Base-by-base conservation (phyloP, 1,140 invertebrate species). In the Uloborus diversus region DNA sequence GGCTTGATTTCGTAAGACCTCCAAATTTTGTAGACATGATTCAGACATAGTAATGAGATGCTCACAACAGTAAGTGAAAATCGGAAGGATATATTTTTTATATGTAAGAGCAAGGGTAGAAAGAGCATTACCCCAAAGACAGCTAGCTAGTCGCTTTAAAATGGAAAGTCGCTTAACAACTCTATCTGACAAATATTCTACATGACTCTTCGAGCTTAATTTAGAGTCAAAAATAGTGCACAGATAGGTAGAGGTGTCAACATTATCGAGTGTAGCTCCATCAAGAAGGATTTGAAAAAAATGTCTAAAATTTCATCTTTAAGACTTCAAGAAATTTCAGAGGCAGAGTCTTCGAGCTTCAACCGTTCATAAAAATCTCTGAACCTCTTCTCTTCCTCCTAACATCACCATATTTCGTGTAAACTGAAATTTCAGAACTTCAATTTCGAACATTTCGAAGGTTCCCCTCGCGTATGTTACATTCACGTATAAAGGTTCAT, bases 191-290 rank as follows among this genome's bases (percentile, higher is more conserved):
- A 68, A 28, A 68, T 32, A 25, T 28, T 68, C 4, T 17, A 68
- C 13, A 7, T 68, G 37, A 0, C 17, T 5, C 17, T 49, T 68
- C 64, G 20, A 49, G 27, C 20, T 30, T 28, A 49, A 49, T 14
- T 68, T 47, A 25, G 14, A 27, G 23, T 49, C 37, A 0, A 68
- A 49, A 0, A n/a, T 27, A 25, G 28, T 25, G 5, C 37, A 1
- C 2, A 68, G 51, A 51, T 68, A 68, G 23, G 64, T 49, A 68
- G 51, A 49, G 13, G 14, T 68, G 13, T 68, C 64, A 2, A 32
- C 30, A 51, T 30, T 47, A 7, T 14, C 14, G 17, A 68, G 23
- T 68, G 13, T 0, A 14, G 14, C 4, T n/a, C n/a, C n/a, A n/a
- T n/a, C n/a, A n/a, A n/a, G n/a, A n/a, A n/a, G n/a, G n/a, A n/a